Percentiles rank a stretch among this genome's conserved stretches.
These are phyloP conservation scores for Plestiodon gilberti DNA, from an alignment of 2,113 vertebrate genomes.

Conservation along the genomic window DNA sequence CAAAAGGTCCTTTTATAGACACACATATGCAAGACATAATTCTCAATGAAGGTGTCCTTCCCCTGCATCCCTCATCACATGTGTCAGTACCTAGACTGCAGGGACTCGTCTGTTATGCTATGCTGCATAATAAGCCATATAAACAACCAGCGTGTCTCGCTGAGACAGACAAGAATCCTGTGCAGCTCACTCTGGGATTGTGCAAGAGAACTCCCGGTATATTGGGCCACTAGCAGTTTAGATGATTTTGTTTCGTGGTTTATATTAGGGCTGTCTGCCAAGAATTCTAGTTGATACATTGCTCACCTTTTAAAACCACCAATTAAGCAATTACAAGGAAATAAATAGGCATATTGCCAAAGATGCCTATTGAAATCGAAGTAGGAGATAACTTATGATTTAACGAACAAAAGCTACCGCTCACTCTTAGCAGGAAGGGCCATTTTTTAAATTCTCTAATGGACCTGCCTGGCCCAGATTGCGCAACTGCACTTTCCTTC, in stretches of 20 bases:
- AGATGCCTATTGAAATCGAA: not conserved
- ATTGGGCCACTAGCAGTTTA: not conserved
- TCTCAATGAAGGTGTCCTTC: not conserved
- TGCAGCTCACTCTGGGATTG: not conserved
- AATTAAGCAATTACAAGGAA: not conserved
- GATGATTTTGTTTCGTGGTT: not conserved
- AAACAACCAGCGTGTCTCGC: not conserved
- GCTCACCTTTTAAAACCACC: not conserved
- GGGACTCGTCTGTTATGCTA: no score
- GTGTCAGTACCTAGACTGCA: no score
- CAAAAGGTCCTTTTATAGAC: not conserved
- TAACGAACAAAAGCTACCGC: not conserved
- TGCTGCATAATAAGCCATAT: no score
- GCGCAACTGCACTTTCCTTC: not conserved
- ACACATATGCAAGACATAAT: no score
- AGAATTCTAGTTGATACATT: not conserved
- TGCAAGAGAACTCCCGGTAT: not conserved
- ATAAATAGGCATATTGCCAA: not conserved
- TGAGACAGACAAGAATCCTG: not conserved
- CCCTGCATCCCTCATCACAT: no score
- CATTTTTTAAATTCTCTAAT: not conserved
- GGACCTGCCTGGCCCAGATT: not conserved
- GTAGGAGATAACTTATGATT: no score
- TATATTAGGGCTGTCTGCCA: no score
- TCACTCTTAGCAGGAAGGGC: not conserved